Percentiles rank a stretch among this genome's conserved stretches.
These are phyloP conservation scores for Julus scanicus DNA, from an alignment of 2,888 invertebrate genomes.

Conservation along the genomic window DNA sequence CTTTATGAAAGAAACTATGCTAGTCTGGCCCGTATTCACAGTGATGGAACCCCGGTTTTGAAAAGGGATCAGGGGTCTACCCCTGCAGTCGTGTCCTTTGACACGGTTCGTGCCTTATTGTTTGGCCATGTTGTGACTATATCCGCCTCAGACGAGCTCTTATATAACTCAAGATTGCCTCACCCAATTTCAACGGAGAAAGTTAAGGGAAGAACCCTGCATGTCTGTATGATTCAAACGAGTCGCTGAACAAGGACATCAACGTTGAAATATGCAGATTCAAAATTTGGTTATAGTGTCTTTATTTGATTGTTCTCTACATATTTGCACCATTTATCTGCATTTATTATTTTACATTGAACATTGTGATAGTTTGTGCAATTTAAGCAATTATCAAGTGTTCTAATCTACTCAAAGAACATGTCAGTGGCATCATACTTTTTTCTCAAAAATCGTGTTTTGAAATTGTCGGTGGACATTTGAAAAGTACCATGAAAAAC, in stretches of 20 bases:
- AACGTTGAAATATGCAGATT: not conserved
- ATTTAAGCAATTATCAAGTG: too few species aligned
- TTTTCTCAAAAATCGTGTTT: too few species aligned
- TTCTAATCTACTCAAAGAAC: too few species aligned
- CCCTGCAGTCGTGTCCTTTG: constrained; percentile 49
- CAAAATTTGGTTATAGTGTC: too few species aligned
- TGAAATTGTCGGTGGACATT: too few species aligned
- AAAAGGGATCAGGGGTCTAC: constrained; percentile 49
- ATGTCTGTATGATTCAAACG: not conserved
- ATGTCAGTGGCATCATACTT: too few species aligned
- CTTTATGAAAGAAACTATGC: constrained; percentile 42
- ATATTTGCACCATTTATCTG: too few species aligned
- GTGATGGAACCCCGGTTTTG: not conserved
- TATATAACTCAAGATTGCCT: constrained; percentile 13
- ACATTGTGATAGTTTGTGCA: too few species aligned
- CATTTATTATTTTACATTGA: too few species aligned
- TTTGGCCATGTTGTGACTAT: not conserved
- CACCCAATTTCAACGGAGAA: not conserved
- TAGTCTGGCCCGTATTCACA: constrained; percentile 10
- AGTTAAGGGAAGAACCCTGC: not conserved
- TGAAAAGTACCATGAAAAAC: too few species aligned
- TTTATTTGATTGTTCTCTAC: too few species aligned
- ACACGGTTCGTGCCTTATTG: constrained; percentile 51
- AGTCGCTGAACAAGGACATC: not conserved
- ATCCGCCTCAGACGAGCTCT: constrained; percentile 29